Percentiles rank a stretch among this genome's conserved stretches.
Conservation (phyloP, 2,888 invertebrate genomes). For the Caenorhabditis sp. region DNA sequence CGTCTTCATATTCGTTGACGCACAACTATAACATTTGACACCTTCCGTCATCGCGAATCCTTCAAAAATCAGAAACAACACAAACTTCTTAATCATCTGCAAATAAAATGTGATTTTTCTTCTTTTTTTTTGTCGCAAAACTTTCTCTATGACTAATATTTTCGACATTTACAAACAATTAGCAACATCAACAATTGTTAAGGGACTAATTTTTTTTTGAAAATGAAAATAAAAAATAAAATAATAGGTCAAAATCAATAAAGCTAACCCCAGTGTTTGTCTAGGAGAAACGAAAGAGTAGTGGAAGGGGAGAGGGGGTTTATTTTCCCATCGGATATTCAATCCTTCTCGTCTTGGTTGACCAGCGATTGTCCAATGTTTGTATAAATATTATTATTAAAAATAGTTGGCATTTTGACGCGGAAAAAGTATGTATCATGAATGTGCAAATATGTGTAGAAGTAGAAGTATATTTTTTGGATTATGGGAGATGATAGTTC, state of each 20-base stretch:
- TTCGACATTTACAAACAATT: too few species aligned
- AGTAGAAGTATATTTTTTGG: too few species aligned
- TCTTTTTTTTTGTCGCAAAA: too few species aligned
- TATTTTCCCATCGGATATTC: background rate
- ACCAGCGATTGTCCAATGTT: background rate
- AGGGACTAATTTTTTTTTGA: background rate
- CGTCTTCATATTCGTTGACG: conserved; percentile 63
- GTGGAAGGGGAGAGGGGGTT: background rate
- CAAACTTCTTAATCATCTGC: background rate
- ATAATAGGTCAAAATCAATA: conserved; percentile 1
- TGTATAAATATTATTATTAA: background rate
- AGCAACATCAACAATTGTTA: background rate
- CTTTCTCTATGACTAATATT: too few species aligned
- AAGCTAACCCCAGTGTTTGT: background rate
- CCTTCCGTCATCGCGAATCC: background rate
- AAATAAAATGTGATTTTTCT: background rate
- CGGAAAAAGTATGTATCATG: background rate
- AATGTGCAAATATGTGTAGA: background rate
- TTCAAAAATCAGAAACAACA: background rate
- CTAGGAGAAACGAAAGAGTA: background rate
- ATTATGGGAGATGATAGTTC: too few species aligned
- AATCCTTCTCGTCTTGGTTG: background rate
- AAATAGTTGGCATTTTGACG: background rate
- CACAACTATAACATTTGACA: conserved; percentile 69
- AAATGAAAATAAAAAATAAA: background rate